Conservation (phyloP, 23 tunicate genomes). For the Botrylloides violaceus region DNA sequence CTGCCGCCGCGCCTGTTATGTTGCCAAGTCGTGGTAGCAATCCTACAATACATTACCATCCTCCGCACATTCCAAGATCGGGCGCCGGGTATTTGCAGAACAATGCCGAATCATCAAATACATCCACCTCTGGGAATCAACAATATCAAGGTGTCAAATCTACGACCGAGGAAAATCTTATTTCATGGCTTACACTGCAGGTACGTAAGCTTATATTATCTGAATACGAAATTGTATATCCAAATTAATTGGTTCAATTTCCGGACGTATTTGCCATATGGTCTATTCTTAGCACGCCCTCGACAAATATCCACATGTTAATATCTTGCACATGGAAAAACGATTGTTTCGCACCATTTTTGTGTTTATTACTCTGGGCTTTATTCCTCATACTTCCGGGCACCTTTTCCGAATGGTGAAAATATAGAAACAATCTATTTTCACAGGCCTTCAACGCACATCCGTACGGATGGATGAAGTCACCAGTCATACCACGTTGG, state of each 20-base stretch:
- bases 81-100: background rate
- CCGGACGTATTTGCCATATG: too few relatives aligned
- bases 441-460: background rate
- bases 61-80: background rate
- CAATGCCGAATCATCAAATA: background rate
- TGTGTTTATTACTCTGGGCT: too few relatives aligned
- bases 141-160: background rate
- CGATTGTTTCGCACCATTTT: too few relatives aligned
- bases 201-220: too few relatives aligned
- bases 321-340: too few relatives aligned
- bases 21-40: background rate
- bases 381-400: too few relatives aligned
- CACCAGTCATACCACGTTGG: background rate
- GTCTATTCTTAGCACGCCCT: too few relatives aligned
- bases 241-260: too few relatives aligned
- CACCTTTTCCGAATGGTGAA: too few relatives aligned
- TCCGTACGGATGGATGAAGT: conserved; percentile 8
- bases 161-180: background rate
- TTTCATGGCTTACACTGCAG: background rate
- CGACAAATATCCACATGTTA: too few relatives aligned
- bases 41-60: background rate
- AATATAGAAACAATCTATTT: too few relatives aligned
- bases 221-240: too few relatives aligned
- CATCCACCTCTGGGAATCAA: background rate
- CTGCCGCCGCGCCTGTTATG: background rate